These are phyloP conservation scores for Dasyprocta punctata DNA, from an alignment of 2,113 vertebrate genomes.

Conservation along the genomic window DNA sequence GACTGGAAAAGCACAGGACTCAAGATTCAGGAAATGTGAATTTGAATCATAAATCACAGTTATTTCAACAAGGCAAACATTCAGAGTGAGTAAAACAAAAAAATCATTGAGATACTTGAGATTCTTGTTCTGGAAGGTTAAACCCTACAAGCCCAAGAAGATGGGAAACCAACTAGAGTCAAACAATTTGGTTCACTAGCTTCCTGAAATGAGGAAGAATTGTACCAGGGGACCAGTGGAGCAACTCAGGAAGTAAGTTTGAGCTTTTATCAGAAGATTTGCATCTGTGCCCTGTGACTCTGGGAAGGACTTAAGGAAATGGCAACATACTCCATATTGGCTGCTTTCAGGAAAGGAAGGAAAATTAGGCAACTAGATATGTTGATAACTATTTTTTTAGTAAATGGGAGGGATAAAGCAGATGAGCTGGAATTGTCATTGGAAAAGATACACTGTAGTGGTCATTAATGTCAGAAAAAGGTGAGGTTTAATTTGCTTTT, in stretches of 20 bases:
- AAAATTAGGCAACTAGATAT: background rate
- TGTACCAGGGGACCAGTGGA: no score
- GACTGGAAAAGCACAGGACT: background rate
- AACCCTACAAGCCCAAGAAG: background rate
- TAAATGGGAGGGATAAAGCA: background rate
- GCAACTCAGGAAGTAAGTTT: background rate
- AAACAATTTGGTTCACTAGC: background rate
- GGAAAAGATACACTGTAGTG: background rate
- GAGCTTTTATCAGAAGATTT: background rate
- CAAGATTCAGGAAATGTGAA: background rate
- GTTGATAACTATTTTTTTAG: background rate
- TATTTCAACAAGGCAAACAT: constrained; percentile 13
- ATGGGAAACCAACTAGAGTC: background rate
- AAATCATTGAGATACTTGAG: background rate
- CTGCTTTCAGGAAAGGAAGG: background rate
- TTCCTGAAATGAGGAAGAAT: background rate
- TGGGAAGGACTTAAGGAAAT: background rate
- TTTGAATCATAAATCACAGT: constrained; percentile 21
- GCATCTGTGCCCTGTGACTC: background rate
- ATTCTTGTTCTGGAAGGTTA: background rate
- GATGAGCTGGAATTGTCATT: background rate
- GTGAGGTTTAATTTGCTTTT: background rate
- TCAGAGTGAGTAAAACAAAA: background rate
- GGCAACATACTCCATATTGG: background rate
- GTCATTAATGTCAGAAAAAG: background rate